A percentile compares a stretch with the other conserved stretches of the same genome.
These are phyloP conservation scores for Oreotrochilus melanogaster DNA, from an alignment of 2,113 vertebrate species.

Conservation along the genomic window DNA sequence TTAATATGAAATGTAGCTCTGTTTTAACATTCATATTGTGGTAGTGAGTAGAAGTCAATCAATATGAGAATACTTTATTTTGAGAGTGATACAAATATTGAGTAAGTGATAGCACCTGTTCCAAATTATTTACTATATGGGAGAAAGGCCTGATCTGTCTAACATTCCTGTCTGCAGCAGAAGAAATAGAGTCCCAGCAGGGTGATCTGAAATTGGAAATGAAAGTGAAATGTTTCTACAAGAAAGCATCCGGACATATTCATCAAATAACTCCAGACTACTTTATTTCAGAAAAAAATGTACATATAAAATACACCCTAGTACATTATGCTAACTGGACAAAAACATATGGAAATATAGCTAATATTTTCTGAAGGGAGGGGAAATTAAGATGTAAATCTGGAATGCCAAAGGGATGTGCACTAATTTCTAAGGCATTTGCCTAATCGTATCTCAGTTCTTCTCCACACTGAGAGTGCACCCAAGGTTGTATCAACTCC, in stretches of 20 bases:
- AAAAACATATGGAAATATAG: not conserved
- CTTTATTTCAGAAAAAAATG: not conserved
- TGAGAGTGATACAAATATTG: not conserved
- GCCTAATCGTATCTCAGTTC: not conserved
- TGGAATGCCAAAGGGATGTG: not conserved
- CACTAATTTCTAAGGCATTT: slow-evolving; percentile 11
- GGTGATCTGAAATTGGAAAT: slow-evolving; percentile 15
- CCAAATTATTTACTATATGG: not conserved
- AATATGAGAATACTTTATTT: not conserved
- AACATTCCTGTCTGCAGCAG: not conserved
- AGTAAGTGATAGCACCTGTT: not conserved
- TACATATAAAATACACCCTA: not conserved
- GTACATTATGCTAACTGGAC: not conserved
- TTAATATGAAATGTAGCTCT: not conserved
- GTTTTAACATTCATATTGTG: not conserved
- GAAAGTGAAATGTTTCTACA: slow-evolving; percentile 4
- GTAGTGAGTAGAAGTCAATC: not conserved
- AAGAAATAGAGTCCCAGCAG: not conserved
- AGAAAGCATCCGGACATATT: not conserved
- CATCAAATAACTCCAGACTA: not conserved
- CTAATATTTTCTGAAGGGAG: not conserved
- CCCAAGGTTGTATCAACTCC: not conserved
- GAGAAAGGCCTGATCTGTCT: not conserved
- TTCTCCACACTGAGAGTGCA: not conserved
- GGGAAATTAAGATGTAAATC: slow-evolving; percentile 6